These are phyloP conservation scores for Drosophila watanabei DNA, from an alignment of 1,140 invertebrate genomes.

Conservation along the genomic window DNA sequence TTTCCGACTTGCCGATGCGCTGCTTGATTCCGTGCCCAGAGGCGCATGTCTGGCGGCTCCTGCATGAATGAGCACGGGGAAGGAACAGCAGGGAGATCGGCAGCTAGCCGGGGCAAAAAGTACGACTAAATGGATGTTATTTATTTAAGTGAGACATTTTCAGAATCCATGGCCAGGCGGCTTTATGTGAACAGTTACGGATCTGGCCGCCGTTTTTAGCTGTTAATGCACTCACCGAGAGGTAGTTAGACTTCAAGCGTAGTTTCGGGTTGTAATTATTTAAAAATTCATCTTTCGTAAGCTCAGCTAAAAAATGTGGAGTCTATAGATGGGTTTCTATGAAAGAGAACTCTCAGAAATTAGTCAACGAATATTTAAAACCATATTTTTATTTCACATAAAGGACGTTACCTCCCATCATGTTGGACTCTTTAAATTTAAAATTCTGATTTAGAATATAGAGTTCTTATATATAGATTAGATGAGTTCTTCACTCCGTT, in stretches of 20 bases:
- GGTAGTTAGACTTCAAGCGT: not conserved
- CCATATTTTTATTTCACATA: no score
- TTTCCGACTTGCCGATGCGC: conserved; percentile 39
- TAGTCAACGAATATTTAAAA: no score
- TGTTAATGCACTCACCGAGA: conserved; percentile 5
- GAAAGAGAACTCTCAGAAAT: no score
- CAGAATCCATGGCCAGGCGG: conserved; percentile 56
- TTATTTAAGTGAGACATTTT: conserved; percentile 84
- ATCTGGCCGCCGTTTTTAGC: conserved; percentile 38
- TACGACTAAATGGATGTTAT: conserved; percentile 82
- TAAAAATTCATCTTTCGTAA: not conserved
- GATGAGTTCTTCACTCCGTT: no score
- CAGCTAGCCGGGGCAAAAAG: conserved; percentile 65
- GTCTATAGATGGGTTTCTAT: no score
- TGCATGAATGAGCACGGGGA: not conserved
- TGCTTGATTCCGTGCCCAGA: conserved; percentile 44
- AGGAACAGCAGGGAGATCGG: not conserved
- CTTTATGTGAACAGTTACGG: conserved; percentile 63
- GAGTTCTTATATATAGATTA: no score
- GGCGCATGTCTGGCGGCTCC: conserved; percentile 46
- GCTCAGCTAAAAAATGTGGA: no score
- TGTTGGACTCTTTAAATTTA: no score
- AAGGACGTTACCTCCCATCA: no score
- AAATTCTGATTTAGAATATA: no score
- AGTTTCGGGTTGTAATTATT: not conserved